Conservation (phyloP, 2,888 invertebrate species). For the Drosophila borborema region DNA sequence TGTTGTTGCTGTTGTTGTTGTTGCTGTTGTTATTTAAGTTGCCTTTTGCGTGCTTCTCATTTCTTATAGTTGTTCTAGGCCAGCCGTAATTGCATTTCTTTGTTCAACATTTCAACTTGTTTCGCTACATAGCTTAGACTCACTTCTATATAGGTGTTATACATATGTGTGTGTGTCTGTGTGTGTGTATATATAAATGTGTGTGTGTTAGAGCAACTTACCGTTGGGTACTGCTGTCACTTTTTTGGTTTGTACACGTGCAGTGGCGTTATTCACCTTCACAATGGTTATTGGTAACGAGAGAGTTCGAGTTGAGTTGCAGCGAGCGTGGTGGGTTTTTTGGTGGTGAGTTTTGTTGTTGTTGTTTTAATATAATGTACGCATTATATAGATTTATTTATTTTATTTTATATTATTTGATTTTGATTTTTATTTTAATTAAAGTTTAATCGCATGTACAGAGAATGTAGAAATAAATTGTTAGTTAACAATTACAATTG, state of each 20-base stretch:
- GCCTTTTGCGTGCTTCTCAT: constrained; percentile 63
- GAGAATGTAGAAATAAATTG: constrained; percentile 77
- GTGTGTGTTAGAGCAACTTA: constrained; percentile 86
- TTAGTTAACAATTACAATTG: constrained; percentile 74
- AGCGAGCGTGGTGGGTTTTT: constrained; percentile 66
- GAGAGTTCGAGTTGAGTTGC: constrained; percentile 58
- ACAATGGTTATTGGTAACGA: constrained; percentile 74
- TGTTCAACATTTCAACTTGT: constrained; percentile 76
- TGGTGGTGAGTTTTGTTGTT: constrained; percentile 63
- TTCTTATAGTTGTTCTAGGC: constrained; percentile 62
- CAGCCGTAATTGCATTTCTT: constrained; percentile 81
- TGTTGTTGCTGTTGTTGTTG: constrained; percentile 28
- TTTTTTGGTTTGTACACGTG: constrained; percentile 98
- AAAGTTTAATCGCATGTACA: constrained; percentile 64
- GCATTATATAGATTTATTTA: constrained; percentile 36
- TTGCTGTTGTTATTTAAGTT: constrained; percentile 45
- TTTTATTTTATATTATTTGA: too few relatives aligned
- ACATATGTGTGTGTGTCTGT: constrained; percentile 11
- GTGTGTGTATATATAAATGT: constrained; percentile 29
- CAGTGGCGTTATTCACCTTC: constrained; percentile 99
- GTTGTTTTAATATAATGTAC: constrained; percentile 48
- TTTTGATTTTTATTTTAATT: constrained; percentile 26
- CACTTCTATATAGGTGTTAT: constrained; percentile 38
- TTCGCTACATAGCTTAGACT: constrained; percentile 68
- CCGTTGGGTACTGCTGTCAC: constrained; percentile 96